Evolutionary conservation across 2,113 vertebrate species (phyloP), one percentile per base, ranked within the genome.

Genomic region (Tenrec ecaudatus): DNA sequence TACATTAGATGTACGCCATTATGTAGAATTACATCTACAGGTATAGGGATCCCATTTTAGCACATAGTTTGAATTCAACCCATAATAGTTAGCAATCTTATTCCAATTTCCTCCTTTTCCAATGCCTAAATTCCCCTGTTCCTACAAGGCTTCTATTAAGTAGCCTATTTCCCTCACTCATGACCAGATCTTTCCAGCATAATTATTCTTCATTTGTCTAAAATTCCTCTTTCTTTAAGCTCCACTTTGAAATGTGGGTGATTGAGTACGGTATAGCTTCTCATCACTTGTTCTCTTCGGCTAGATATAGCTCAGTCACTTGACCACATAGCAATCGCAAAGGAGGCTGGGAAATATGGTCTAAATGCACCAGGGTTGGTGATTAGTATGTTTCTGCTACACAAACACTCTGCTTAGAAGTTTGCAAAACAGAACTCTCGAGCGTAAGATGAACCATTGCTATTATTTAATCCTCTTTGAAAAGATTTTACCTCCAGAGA

Each of bases 221-320:
- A 53, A 53, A 1, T 7, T 27, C 31, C 5, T 53, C 31, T 36
- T 36, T 11, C 16, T 29, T 23, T 9, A 57, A 36, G 31, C 8
- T 36, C 9, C 31, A 0, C 20, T 40, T 47, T 40, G 25, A 27
- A 6, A 1, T 15, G 1, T 16, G 29, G 33, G 3, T 0, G 2
- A 10, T 6, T 27, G 62, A 15, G 6, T 10, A 1, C 2, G 19
- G 23, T 33, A 11, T 16, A 25, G 16, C 60, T 81, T 19, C 40
- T 16, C 38, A 31, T 53, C 3, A 8, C 57, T 33, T 20, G 62
- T 71, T 47, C 38, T 71, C 71, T 36, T 38, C 23, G 19, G 5
- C 10, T 62, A 12, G 12, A 36, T 47, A 19, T 19, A 53, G 17
- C 62, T 83, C 83, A 69, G 83, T 76, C 69, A 25, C 23, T 27